A percentile compares a stretch with the other conserved stretches of the same genome.
Evolutionary conservation across 92 coral and sea anemone genomes (phyloP).

Genomic region (Anthopleura xanthogrammica): DNA sequence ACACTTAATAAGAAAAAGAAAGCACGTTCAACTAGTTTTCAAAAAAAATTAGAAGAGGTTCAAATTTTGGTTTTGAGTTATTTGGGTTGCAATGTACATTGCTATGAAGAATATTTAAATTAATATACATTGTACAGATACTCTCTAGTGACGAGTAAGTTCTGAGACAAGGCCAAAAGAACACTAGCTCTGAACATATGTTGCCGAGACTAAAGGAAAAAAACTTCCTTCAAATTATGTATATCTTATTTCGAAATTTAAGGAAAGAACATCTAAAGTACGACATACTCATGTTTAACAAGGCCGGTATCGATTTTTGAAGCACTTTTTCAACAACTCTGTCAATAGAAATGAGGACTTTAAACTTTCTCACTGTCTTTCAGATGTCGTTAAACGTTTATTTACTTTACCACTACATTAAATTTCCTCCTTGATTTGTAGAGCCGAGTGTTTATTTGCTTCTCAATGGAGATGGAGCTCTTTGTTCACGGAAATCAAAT

Average conservation of each 20-base stretch:
- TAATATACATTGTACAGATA: too few species aligned
- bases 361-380: conserved; percentile 19
- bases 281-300: not conserved
- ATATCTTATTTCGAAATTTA: not conserved
- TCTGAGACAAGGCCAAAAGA: too few species aligned
- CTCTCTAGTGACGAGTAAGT: too few species aligned
- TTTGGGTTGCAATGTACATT: too few species aligned
- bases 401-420: conserved; percentile 31
- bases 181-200: too few species aligned
- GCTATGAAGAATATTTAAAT: too few species aligned
- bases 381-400: conserved; percentile 18
- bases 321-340: conserved; percentile 6
- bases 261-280: not conserved
- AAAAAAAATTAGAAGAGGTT: not conserved
- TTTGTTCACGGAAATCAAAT: conserved; percentile 16
- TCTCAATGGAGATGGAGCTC: conserved; percentile 11
- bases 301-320: not conserved
- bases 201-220: too few species aligned
- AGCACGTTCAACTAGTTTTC: not conserved
- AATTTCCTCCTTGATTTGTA: conserved; percentile 27
- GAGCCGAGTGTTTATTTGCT: conserved; percentile 27
- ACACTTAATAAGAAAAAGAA: not conserved
- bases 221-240: too few species aligned
- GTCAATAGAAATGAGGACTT: conserved; percentile 17
- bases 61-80: too few species aligned